Base-by-base conservation (phyloP, 1,140 invertebrate species). In the Drosophila kanapiae region DNA sequence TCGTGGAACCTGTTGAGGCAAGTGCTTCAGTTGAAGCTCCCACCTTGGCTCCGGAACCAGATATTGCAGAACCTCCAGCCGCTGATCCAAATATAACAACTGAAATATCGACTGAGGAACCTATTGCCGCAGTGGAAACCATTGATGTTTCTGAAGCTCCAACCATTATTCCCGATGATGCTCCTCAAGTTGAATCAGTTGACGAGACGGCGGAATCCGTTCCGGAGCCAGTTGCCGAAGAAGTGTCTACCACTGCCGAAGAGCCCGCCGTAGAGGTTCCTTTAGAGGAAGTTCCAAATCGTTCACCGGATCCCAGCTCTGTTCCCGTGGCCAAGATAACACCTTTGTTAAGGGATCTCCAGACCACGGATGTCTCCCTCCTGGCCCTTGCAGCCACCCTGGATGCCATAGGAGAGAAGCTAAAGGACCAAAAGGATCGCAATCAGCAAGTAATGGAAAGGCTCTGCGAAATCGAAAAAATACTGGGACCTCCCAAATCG, bases 381-480 rank as follows among this genome's bases (percentile, higher is more conserved):
- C 43, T 88, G 53, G 83, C 83, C 8, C 71, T 87, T 10, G 83
- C 83, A 1, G 80, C 84, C 8, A 88, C 83, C 3, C 27, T 87
- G 29, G 84, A 87, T 58, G 48, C 84, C 38, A 83, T 87, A 33
- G 77, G 76, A 3, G 80, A 83, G 23, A 83, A 71, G n/a, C 58
- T 87, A 3, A 80, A 45, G 43, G 83, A 88, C 7, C 83, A 87
- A 48, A 83, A 71, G 29, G 64, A 58, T 18, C 65, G 83, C 9
- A 87, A 87, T 40, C 83, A 87, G 45, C 76, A 83, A 38, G 72
- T 83, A 5, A 56, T 87, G 16, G 84, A 87, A 62, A 67, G 83
- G 49, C 78, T 87, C 5, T 88, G 80, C 38, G 83, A 87, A 78
- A 87, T 87, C 13, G 83, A 87, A 13, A 88, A 87, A 49, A 88